phyloP scores from a whole-genome alignment of 2,113 vertebrate genomes.

The Peromyscus maniculatus region DNA sequence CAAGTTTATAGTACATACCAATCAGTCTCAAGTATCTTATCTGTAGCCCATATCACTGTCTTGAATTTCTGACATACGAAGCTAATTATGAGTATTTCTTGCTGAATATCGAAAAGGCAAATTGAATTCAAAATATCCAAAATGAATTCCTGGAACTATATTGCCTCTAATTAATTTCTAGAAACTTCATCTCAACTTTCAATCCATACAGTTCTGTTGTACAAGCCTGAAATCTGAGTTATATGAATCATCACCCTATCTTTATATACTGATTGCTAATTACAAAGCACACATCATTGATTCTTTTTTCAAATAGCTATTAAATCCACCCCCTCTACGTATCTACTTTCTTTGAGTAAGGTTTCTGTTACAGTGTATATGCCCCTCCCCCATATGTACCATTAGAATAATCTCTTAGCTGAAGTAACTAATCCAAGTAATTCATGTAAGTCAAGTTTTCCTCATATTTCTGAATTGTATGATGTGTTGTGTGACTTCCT shows the following conservation, averaged over 20 bases:
- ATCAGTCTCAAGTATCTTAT: constrained; percentile 9
- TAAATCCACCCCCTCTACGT: neutral
- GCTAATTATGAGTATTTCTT: constrained; percentile 3
- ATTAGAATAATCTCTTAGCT: neutral
- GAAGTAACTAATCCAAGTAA: neutral
- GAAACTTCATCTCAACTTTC: neutral
- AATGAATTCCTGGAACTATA: neutral
- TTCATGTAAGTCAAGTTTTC: neutral
- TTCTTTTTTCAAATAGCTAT: neutral
- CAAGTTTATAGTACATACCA: neutral
- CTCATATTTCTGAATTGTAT: neutral
- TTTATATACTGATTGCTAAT: neutral
- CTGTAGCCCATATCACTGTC: neutral
- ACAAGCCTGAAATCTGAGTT: neutral
- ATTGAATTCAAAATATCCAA: constrained; percentile 26
- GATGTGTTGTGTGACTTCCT: neutral
- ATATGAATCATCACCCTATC: neutral
- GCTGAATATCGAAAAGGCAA: neutral
- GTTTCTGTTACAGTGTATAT: neutral
- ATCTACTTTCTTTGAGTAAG: neutral
- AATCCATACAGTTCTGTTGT: neutral
- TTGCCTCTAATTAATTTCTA: constrained; percentile 7
- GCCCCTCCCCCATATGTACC: fast-evolving
- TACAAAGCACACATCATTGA: neutral
- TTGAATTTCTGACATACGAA: constrained; percentile 10